Base-by-base conservation (phyloP, 2,888 invertebrate genomes). In the Rhaphigaster nebulosa region DNA sequence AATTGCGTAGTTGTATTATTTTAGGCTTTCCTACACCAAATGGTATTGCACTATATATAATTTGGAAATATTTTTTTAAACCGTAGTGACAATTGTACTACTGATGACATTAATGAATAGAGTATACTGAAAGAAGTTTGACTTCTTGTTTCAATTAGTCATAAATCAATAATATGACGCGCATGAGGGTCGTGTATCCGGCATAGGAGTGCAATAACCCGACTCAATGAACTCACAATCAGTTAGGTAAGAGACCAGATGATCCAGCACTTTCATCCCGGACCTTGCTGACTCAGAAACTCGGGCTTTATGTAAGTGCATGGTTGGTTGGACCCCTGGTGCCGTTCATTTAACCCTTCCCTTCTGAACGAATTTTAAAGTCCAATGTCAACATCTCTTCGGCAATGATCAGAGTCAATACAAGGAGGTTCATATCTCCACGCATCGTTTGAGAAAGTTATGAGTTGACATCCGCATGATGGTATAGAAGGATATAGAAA, bases 231-330 rank as follows among this genome's bases (percentile, higher is more conserved):
- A 41, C 13, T 45, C 45, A n/a, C n/a, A n/a, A n/a, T n/a, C n/a
- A 84, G 84, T 84, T 84, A 84, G 84, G 84, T 84, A 84, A 84
- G 45, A 84, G 84, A 50, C 45, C n/a, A 41, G 84, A 23, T 84
- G 84, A 84, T 84, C 26, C 12, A 23, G n/a, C 45, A 45, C 84
- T 84, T 84, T 84, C 84, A 45, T 84, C 84, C 84, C 84, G 84
- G 84, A 84, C 84, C 84, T 84, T 84, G 84, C 84, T 84, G 84
- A 84, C 84, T 84, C 84, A 84, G 70, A 38, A 38, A 38, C 70
- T 38, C 34, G 15, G 38, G 70, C 6, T 76, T 76, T 76, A 76
- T 38, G 70, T 76, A 76, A 76, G 70, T 65, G 65, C 13, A 29
- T 65, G n/a, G 1, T 23, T 5, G 56, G 26, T 10, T 4, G 4